These are phyloP conservation scores for Lota lota DNA, from an alignment of 2,113 vertebrate genomes.

Conservation along the genomic window DNA sequence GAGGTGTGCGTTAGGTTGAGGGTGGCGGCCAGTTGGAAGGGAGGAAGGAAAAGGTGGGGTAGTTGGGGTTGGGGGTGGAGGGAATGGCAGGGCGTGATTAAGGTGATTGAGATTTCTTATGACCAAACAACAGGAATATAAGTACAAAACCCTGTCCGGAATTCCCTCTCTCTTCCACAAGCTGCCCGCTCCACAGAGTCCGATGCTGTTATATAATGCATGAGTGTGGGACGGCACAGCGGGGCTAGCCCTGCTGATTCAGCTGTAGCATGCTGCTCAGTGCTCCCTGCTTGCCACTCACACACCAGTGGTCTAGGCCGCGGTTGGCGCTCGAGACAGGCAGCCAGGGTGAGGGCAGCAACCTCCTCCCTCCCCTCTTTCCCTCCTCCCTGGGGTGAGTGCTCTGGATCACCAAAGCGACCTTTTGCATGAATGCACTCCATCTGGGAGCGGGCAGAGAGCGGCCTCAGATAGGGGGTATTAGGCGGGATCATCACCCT, in stretches of 20 bases:
- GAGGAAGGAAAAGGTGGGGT: no score
- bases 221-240: constrained; percentile 28
- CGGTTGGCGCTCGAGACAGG: constrained; percentile 26
- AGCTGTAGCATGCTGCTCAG: constrained; percentile 23
- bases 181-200: constrained; percentile 28
- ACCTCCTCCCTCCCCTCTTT: constrained; percentile 25
- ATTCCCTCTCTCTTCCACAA: neutral
- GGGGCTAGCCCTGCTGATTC: constrained; percentile 50
- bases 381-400: constrained; percentile 32
- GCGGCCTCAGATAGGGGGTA: constrained; percentile 54
- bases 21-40: no score
- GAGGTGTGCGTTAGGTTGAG: no score
- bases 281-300: no score
- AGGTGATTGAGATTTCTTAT: no score
- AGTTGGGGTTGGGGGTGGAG: no score
- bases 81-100: no score
- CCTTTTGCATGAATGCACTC: constrained; percentile 63
- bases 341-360: constrained; percentile 3
- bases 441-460: constrained; percentile 50
- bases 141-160: no score
- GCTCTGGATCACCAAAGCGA: constrained; percentile 55
- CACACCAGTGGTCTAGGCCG: neutral
- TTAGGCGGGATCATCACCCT: constrained; percentile 63
- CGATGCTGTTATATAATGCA: constrained; percentile 52
- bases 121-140: no score